Conservation (phyloP, 2,888 invertebrate species). For the Octodonta nipae region DNA sequence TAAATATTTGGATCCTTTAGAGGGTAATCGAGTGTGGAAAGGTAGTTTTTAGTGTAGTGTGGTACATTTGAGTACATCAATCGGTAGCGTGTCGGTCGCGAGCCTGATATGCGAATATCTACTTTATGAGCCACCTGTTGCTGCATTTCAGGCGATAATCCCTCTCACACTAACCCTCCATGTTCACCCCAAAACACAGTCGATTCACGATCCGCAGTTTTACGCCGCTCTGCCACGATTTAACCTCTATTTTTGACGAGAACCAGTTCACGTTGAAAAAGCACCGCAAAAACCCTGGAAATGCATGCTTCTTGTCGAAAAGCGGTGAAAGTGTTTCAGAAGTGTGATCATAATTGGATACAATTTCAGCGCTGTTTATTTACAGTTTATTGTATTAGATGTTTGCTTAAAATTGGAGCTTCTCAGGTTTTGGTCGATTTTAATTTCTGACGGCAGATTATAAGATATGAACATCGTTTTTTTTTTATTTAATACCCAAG, state of each 20-base stretch:
- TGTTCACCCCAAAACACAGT: slow-evolving; percentile 8
- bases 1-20: slow-evolving; percentile 24
- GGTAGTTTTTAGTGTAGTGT: slow-evolving; percentile 26
- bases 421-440: no score
- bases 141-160: no score
- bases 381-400: no score
- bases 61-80: slow-evolving; percentile 31
- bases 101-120: slow-evolving; percentile 41
- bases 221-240: slow-evolving; percentile 12
- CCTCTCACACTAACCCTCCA: slow-evolving; percentile 3
- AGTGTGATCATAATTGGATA: no score
- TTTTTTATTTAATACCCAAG: no score
- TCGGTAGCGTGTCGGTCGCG: slow-evolving; percentile 33
- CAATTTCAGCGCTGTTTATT: no score
- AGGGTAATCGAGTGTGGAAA: slow-evolving; percentile 24
- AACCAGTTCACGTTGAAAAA: slow-evolving; percentile 13
- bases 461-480: no score
- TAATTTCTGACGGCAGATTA: no score
- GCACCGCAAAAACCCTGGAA: no score
- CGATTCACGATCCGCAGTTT: slow-evolving; percentile 8
- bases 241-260: slow-evolving; percentile 14
- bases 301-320: no score
- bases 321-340: no score
- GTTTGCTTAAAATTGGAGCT: no score
- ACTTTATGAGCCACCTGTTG: slow-evolving; percentile 42